phyloP scores from a whole-genome alignment of 2,888 invertebrate genomes.

The Oithona nana region DNA sequence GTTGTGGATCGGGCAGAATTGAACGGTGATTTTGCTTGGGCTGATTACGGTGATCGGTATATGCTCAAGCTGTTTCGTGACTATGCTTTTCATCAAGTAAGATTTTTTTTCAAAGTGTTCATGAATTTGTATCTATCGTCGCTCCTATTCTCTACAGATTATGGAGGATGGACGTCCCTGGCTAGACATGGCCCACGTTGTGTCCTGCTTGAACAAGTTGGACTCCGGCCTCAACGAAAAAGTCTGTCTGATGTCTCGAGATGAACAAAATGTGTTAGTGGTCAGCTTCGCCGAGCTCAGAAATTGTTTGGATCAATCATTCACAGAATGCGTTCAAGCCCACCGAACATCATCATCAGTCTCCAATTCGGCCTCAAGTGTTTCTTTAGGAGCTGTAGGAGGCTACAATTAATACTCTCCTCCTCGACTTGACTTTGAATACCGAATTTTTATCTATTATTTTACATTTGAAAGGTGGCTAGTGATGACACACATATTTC shows the following conservation, averaged over 20 bases:
- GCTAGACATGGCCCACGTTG: conserved; percentile 88
- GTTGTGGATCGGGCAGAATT: conserved; percentile 88
- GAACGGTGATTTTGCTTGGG: conserved; percentile 82
- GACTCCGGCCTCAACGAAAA: conserved; percentile 61
- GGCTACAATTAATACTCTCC: no score
- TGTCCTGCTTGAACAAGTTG: conserved; percentile 78
- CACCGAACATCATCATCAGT: conserved; percentile 92
- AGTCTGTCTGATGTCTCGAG: conserved; percentile 73
- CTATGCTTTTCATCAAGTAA: conserved; percentile 73
- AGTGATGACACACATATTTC: no score
- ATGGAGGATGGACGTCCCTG: conserved; percentile 79
- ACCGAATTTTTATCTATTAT: no score
- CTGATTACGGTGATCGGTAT: conserved; percentile 94
- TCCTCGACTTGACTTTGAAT: no score
- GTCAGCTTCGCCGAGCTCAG: conserved; percentile 89
- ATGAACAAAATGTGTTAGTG: conserved; percentile 86
- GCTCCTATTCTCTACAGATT: conserved; percentile 31
- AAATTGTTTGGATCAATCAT: conserved; percentile 79
- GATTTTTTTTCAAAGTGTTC: background rate
- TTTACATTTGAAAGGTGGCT: no score
- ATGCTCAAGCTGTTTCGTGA: conserved; percentile 95
- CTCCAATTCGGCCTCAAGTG: no score
- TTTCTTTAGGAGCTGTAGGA: no score
- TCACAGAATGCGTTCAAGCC: conserved; percentile 49
- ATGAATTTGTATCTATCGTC: background rate